Evolutionary conservation across 2,113 vertebrate genomes (phyloP), one percentile per base, ranked within the genome.

Genomic region (Parus major): DNA sequence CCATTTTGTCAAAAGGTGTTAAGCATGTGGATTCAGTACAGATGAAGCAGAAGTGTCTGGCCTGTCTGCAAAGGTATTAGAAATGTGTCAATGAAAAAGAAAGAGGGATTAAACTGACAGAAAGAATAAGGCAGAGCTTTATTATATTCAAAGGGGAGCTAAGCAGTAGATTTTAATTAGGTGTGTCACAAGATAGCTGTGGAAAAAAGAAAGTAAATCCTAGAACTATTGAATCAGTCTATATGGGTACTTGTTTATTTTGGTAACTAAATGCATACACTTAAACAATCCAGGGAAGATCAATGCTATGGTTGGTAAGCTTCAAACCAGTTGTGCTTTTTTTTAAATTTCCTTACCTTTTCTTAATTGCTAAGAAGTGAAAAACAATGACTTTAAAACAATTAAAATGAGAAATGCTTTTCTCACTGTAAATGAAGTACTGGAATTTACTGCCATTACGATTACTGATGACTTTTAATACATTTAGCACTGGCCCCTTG

Each of bases 101-200:
- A 95, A 96, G 88, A 90, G 66, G 73, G 79, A 94, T 94, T 96
- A 93, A 94, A 90, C 41, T 91, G 95, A 96, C 80, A 88, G 86
- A 91, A 50, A 70, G 84, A 95, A 85, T 69, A 93, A 88, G 93
- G 72, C 12, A 47, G 57, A 71, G 35, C 41, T 94, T 96, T 84
- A 93, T 85, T 91, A 73, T 80, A 65, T 60, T 60, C 79, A 88
- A 93, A 93, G 86, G 53, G 69, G 44, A 95, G 68, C 31, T n/a
- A 94, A 93, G 77, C 84, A 97, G 86, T 28, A 94, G 52, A 89
- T 92, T 96, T 96, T 98, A 95, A 97, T 97, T 96, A 96, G 66
- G 70, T 86, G 36, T 85, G 84, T 88, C 95, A 96, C 87, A 95
- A 97, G 97, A 95, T 53, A 97, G 95, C 70, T 81, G 50, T 65